Evolutionary conservation across 2,113 vertebrate species (phyloP).

Genomic region (Lasiurus cinereus): DNA sequence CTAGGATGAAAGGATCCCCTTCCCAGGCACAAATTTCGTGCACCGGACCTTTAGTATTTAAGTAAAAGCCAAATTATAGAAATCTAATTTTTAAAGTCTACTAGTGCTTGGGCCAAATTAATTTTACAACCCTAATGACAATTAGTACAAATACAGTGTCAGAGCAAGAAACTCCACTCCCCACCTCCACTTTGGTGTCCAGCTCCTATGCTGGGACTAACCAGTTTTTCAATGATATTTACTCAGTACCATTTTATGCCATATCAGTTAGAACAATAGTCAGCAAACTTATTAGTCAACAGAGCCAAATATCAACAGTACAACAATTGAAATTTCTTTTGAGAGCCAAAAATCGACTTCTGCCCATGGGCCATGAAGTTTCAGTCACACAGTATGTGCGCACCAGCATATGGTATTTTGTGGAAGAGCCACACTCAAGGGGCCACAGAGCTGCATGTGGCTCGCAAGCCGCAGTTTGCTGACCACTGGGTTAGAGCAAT

Average conservation of each 20-base stretch:
- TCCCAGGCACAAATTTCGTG: no score
- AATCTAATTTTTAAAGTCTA: constrained; percentile 46
- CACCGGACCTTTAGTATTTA: background rate
- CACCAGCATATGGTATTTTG: no score
- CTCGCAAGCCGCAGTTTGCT: no score
- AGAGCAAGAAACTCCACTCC: background rate
- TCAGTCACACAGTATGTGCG: no score
- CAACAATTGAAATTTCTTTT: no score
- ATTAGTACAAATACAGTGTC: background rate
- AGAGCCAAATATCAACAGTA: no score
- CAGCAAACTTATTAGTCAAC: no score
- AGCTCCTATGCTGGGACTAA: background rate
- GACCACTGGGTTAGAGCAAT: background rate
- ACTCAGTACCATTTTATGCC: background rate
- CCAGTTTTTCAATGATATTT: constrained; percentile 26
- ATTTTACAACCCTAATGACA: constrained; percentile 24
- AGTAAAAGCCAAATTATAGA: constrained; percentile 48
- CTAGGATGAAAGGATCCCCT: no score
- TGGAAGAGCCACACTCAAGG: no score
- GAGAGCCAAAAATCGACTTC: no score
- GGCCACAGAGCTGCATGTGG: no score
- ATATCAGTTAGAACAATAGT: constrained; percentile 19
- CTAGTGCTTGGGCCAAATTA: background rate
- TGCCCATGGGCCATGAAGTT: no score
- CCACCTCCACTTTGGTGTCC: background rate